Base-by-base conservation (phyloP, 2,797 vertebrate species). In the Cryptoprocta ferox region DNA sequence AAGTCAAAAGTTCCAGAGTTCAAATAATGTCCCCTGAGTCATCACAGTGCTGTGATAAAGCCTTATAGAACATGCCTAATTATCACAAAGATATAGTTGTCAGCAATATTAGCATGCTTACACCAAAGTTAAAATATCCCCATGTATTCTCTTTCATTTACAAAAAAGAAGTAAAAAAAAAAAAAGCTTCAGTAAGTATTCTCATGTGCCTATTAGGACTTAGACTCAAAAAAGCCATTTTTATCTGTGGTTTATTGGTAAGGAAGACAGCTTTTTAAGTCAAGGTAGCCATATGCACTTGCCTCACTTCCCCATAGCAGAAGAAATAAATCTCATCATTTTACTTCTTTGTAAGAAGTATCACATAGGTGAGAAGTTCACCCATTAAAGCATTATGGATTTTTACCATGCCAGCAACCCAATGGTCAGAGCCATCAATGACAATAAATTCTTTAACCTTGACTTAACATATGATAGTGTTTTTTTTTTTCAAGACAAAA, bases 361-460 rank as follows among this genome's bases (percentile, higher is more conserved):
- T 98, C 97, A 95, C 84, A 87, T 42, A 93, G 86, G 94, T 95
- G 86, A 98, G 90, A 86, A 97, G 92, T 79, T 98, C 93, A 96
- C 82, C n/a, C 86, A 91, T 97, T 97, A 98, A 98, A 81, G 89
- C 39, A 94, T 97, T 96, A 96, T 76, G 82, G 32, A 97, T 92
- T 97, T 59, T 96, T 89, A 96, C 93, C 93, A 91, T 61, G 91
- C 87, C 98, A 98, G 94, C 79, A 91, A 97, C 71, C 79, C 95
- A 98, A 97, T 76, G 94, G 75, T 96, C 66, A 97, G 30, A 96
- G 91, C 56, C 91, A 97, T 96, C 66, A 85, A 95, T 96, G 68
- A 82, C 78, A 95, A 88, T 75, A 96, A 45, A 94, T 97, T 97
- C 91, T 96, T 97, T 98, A 97, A 95, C 87, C 96, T 96, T 95